Conservation (phyloP, 2,797 vertebrate species). For the Chromis chromis region DNA sequence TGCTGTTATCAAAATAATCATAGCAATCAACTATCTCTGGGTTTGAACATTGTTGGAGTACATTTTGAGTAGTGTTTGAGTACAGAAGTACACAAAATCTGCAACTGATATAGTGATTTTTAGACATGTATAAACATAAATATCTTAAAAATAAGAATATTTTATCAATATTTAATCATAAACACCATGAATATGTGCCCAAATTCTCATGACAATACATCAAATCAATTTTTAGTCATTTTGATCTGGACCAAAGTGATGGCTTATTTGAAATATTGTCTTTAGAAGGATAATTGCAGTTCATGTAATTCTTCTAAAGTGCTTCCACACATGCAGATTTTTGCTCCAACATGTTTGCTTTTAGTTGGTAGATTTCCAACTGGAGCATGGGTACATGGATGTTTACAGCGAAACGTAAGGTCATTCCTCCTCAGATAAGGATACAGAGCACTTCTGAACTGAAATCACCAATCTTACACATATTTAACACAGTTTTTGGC, state of each 20-base stretch:
- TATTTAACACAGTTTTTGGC: constrained; percentile 23
- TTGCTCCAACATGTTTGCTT: neutral
- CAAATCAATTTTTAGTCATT: too few relatives aligned
- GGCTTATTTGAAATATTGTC: neutral
- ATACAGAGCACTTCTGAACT: neutral
- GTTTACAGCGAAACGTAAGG: too few relatives aligned
- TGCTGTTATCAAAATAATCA: too few relatives aligned
- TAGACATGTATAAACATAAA: too few relatives aligned
- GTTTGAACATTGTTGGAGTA: too few relatives aligned
- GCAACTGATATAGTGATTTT: too few relatives aligned
- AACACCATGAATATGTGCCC: neutral
- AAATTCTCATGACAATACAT: too few relatives aligned
- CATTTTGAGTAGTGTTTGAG: too few relatives aligned
- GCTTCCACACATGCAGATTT: neutral
- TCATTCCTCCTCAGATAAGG: neutral
- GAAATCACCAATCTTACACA: constrained; percentile 6
- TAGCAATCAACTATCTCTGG: too few relatives aligned
- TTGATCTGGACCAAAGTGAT: too few relatives aligned
- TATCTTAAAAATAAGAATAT: too few relatives aligned
- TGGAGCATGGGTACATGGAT: neutral
- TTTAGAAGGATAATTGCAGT: constrained; percentile 16
- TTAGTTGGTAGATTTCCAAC: neutral
- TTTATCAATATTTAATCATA: neutral
- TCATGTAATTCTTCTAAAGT: constrained; percentile 14
- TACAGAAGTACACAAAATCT: too few relatives aligned